These are phyloP conservation scores for Siderastrea siderea DNA, from an alignment of 92 coral and sea anemone genomes.

Conservation along the genomic window DNA sequence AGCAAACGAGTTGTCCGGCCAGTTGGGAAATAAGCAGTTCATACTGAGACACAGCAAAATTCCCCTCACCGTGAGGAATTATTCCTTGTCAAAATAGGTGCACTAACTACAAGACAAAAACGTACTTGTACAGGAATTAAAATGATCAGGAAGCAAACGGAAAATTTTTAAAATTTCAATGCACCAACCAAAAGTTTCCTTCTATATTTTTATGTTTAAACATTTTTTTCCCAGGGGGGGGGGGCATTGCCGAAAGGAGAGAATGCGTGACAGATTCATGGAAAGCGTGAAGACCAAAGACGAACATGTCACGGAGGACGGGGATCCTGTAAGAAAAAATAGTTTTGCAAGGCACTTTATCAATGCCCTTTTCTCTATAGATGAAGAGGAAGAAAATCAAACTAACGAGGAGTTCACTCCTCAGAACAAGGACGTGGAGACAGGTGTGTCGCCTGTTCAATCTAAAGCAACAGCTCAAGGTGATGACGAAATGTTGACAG, in stretches of 20 bases:
- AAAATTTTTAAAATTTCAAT: background rate
- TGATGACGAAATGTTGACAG: background rate
- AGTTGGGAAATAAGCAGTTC: too few relatives aligned
- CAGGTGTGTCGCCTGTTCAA: too few relatives aligned
- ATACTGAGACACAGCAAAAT: too few relatives aligned
- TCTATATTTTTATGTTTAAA: background rate
- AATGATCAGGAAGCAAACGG: too few relatives aligned
- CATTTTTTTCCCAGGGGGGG: background rate
- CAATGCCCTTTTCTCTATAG: background rate
- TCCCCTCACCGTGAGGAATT: too few relatives aligned
- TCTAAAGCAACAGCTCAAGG: too few relatives aligned
- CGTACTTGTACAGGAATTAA: too few relatives aligned
- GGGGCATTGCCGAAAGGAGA: background rate
- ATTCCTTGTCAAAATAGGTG: too few relatives aligned
- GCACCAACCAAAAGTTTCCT: background rate
- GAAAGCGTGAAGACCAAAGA: background rate
- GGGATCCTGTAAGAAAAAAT: background rate
- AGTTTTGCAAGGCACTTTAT: background rate
- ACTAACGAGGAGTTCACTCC: background rate
- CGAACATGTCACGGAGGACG: background rate
- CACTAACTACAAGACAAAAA: too few relatives aligned
- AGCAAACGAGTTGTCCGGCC: too few relatives aligned
- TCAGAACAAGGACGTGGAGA: background rate
- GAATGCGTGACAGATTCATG: background rate
- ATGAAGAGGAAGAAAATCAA: background rate